phyloP scores from a whole-genome alignment of 2,113 vertebrate genomes.

The Zootoca vivipara region DNA sequence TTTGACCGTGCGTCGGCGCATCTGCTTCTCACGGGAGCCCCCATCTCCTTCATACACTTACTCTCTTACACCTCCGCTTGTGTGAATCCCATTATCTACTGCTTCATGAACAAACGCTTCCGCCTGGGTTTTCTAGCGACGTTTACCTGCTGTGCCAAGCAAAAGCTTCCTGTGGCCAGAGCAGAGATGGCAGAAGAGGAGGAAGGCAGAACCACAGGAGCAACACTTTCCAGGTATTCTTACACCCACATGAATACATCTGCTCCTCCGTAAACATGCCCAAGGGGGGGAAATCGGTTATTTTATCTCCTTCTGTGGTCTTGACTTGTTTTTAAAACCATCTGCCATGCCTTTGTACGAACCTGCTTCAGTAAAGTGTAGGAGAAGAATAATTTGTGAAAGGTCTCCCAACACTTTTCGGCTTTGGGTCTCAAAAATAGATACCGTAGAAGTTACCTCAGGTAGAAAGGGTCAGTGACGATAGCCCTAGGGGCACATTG shows the following conservation, averaged over 20 bases:
- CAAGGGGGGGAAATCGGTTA: neutral
- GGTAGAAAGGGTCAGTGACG: neutral
- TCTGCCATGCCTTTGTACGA: neutral
- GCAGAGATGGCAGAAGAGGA: constrained; percentile 74
- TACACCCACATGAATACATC: constrained; percentile 75
- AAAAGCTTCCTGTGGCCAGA: neutral
- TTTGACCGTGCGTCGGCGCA: constrained; percentile 85
- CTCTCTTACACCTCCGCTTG: constrained; percentile 96
- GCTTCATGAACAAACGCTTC: constrained; percentile 98
- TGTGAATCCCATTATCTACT: constrained; percentile 97
- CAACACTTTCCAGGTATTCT: constrained; percentile 79
- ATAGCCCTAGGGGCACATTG: constrained; percentile 9
- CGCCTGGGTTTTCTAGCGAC: constrained; percentile 88
- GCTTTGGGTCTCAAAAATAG: neutral
- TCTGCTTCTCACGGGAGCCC: constrained; percentile 88
- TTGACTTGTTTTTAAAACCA: constrained; percentile 23
- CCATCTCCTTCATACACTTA: constrained; percentile 97
- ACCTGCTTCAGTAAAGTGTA: constrained; percentile 24
- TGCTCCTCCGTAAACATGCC: constrained; percentile 69
- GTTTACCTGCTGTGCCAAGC: constrained; percentile 80
- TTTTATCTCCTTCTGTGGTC: neutral
- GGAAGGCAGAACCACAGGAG: constrained; percentile 79
- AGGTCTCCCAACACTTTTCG: neutral
- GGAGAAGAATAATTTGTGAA: too few species aligned
- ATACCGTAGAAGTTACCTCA: neutral